phyloP scores from a whole-genome alignment of 2,113 vertebrate genomes.

The Melanocharis versteri region DNA sequence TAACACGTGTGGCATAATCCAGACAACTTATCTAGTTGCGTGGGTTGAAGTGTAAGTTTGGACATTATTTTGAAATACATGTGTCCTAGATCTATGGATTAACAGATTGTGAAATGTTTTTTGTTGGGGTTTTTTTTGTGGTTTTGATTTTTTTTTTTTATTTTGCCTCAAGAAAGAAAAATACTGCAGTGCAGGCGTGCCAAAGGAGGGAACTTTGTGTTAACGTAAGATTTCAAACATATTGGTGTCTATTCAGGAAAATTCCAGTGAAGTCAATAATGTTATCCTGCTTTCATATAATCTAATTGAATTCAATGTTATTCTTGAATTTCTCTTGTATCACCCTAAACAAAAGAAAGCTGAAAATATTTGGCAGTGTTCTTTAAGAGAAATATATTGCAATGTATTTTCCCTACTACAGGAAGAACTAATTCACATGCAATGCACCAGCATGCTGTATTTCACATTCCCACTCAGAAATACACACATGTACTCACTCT shows the following conservation, averaged over 20 bases:
- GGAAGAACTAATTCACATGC: background rate
- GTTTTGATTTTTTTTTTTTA: too few species aligned
- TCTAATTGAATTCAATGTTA: background rate
- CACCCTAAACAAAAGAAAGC: background rate
- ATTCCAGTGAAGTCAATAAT: background rate
- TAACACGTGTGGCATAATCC: background rate
- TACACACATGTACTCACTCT: conserved; percentile 13
- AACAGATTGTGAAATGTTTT: background rate
- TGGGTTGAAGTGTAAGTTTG: background rate
- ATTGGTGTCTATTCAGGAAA: background rate
- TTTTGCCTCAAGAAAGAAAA: background rate
- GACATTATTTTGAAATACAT: background rate
- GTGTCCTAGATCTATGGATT: background rate
- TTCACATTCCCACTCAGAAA: conserved; percentile 23
- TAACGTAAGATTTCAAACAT: background rate
- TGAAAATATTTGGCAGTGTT: background rate
- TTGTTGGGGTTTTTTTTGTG: too few species aligned
- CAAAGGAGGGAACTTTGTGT: background rate
- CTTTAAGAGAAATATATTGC: background rate
- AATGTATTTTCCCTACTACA: background rate
- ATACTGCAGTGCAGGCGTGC: background rate
- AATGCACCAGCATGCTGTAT: background rate
- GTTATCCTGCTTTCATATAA: background rate
- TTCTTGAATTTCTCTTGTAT: background rate
- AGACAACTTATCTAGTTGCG: background rate